A percentile compares a stretch with the other conserved stretches of the same genome.
phyloP scores from a whole-genome alignment of 2,113 vertebrate genomes.

The Panthera uncia region DNA sequence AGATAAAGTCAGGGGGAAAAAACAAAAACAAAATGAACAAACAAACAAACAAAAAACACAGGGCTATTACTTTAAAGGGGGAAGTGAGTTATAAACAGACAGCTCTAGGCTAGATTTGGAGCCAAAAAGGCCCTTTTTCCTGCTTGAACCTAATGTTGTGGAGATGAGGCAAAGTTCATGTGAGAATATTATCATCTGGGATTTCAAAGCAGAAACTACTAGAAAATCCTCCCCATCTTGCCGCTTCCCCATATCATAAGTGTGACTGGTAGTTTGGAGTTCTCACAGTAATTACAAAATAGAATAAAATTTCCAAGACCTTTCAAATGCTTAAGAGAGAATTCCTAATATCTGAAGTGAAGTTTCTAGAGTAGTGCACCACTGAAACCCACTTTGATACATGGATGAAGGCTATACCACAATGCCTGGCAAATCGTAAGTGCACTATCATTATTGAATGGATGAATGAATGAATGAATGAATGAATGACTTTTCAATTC shows the following conservation, averaged over 20 bases:
- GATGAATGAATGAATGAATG: background rate
- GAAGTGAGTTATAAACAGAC: background rate
- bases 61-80: background rate
- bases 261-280: background rate
- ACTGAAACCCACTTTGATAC: background rate
- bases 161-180: background rate
- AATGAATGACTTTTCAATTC: background rate
- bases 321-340: background rate
- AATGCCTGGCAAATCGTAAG: background rate
- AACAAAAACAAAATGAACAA: background rate
- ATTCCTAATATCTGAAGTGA: background rate
- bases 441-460: background rate
- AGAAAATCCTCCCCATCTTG: background rate
- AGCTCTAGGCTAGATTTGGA: background rate
- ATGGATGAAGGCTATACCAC: background rate
- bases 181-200: background rate
- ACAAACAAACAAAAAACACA: background rate
- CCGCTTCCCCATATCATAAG: background rate
- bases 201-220: background rate
- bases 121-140: background rate
- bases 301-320: background rate
- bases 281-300: background rate
- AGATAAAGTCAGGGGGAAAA: background rate
- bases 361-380: background rate
- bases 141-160: background rate